A percentile compares a stretch with the other conserved stretches of the same genome.
Evolutionary conservation across 2,113 vertebrate genomes (phyloP).

Genomic region (Danio rerio): DNA sequence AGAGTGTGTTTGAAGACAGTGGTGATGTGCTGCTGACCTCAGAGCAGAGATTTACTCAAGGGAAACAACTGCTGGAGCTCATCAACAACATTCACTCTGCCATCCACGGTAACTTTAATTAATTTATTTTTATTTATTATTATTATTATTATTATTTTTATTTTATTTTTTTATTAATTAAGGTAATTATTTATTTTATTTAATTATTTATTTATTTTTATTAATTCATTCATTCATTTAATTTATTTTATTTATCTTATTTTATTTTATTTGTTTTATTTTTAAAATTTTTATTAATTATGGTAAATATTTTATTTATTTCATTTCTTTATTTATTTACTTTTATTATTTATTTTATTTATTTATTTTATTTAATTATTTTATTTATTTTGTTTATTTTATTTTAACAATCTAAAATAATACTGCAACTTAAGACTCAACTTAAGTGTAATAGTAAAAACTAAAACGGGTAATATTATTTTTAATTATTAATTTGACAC

Average conservation of each 20-base stretch:
- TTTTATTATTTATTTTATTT: background rate
- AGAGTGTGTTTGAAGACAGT: conserved; percentile 63
- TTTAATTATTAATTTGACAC: no score
- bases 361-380: no score
- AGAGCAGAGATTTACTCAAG: conserved; percentile 71
- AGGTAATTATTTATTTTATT: background rate
- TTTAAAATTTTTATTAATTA: background rate
- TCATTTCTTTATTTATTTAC: background rate
- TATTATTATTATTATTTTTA: background rate
- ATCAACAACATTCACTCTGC: conserved; percentile 72
- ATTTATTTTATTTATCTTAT: background rate
- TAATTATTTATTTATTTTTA: background rate
- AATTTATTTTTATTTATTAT: background rate
- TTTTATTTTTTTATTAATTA: background rate
- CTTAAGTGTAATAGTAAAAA: no score
- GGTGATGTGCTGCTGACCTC: conserved; percentile 65
- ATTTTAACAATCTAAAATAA: no score
- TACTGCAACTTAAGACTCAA: no score
- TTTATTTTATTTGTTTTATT: background rate
- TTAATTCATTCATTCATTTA: background rate
- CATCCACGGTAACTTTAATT: conserved; percentile 77
- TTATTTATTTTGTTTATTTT: no score
- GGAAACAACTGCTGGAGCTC: conserved; percentile 71
- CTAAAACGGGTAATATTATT: no score
- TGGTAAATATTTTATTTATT: no score